Evolutionary conservation across 2,888 invertebrate genomes (phyloP).

Genomic region (Tubulanus polymorphus): DNA sequence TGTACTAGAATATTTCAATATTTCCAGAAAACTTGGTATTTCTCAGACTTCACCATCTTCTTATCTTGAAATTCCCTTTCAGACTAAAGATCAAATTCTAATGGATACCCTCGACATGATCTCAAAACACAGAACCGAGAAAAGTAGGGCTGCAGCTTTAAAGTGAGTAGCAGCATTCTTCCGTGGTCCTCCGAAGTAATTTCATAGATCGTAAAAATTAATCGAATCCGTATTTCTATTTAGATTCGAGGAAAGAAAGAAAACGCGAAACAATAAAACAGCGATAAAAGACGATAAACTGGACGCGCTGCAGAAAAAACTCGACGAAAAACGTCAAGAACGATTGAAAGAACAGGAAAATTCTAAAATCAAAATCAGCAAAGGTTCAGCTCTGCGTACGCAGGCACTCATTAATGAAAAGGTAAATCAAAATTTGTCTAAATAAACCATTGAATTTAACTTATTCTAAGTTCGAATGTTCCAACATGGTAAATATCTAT

Average conservation of each 20-base stretch:
- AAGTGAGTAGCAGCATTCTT: conserved; percentile 27
- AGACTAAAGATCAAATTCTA: conserved; percentile 47
- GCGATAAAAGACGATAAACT: conserved; percentile 34
- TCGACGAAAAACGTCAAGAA: conserved; percentile 38
- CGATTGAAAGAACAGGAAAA: conserved; percentile 31
- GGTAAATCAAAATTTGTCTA: conserved; percentile 19
- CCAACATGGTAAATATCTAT: not conserved
- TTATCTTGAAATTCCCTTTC: conserved; percentile 12
- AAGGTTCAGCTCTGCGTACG: conserved; percentile 27
- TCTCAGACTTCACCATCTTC: no score
- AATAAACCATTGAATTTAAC: not conserved
- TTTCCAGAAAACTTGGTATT: no score
- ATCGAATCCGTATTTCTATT: conserved; percentile 3
- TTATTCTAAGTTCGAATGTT: not conserved
- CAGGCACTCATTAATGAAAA: conserved; percentile 34
- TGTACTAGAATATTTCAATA: no score
- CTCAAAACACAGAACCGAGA: conserved; percentile 45
- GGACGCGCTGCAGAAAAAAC: conserved; percentile 33
- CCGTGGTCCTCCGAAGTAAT: not conserved
- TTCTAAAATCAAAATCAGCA: conserved; percentile 22
- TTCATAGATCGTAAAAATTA: not conserved
- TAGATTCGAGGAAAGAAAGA: conserved; percentile 36
- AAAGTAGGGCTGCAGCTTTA: conserved; percentile 40
- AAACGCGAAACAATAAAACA: conserved; percentile 21
- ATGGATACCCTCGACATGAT: conserved; percentile 48